These are phyloP conservation scores for Drosophila neonasuta DNA, from an alignment of 2,888 invertebrate genomes.

Conservation along the genomic window DNA sequence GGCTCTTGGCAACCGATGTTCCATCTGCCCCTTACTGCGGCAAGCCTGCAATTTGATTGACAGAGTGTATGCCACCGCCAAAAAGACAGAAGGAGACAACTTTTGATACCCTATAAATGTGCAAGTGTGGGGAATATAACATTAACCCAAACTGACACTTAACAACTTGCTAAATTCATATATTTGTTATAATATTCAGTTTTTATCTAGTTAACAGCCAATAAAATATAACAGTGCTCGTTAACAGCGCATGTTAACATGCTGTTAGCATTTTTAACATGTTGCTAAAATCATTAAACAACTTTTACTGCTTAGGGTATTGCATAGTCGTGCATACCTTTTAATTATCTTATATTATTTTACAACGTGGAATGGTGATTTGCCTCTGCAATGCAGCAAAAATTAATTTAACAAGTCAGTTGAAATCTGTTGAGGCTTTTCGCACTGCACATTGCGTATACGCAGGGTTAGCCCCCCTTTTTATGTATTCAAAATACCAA, in stretches of 20 bases:
- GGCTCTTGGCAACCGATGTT: constrained; percentile 57
- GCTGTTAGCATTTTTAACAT: constrained; percentile 24
- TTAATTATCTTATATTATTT: constrained; percentile 2
- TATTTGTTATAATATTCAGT: neutral
- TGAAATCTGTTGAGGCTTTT: constrained; percentile 76
- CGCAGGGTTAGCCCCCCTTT: constrained; percentile 43
- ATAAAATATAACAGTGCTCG: neutral
- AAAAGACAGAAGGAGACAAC: constrained; percentile 16
- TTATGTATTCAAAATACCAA: constrained; percentile 4
- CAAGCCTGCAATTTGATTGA: constrained; percentile 58
- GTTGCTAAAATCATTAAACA: neutral
- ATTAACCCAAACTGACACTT: neutral
- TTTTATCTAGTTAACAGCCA: neutral
- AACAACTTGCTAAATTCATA: too few relatives aligned
- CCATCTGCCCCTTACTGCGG: constrained; percentile 14
- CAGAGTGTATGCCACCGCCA: constrained; percentile 47
- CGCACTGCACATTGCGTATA: constrained; percentile 63
- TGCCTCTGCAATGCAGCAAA: constrained; percentile 72
- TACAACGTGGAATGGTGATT: constrained; percentile 59
- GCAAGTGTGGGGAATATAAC: neutral
- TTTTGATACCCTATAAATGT: constrained; percentile 28
- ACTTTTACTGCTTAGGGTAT: constrained; percentile 17
- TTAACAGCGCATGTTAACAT: neutral
- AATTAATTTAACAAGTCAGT: constrained; percentile 81
- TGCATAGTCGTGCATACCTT: constrained; percentile 23